Conservation (phyloP, 2,888 invertebrate species). For the Caenorhabditis sulstoni region DNA sequence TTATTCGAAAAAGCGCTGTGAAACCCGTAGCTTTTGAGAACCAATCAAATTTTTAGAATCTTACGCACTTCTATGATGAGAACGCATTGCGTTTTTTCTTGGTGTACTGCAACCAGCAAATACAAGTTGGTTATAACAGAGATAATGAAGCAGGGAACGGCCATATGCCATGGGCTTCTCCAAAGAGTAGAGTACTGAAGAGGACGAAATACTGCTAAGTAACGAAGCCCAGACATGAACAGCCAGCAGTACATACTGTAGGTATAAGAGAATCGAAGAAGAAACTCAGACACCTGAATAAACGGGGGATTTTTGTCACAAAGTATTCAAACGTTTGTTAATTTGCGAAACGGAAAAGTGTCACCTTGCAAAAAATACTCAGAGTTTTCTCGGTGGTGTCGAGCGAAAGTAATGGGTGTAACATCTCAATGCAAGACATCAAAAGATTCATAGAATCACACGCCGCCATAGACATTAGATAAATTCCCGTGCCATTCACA, state of each 20-base stretch:
- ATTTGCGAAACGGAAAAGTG: not conserved
- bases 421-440: slow-evolving; percentile 63
- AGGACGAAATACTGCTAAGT: slow-evolving; percentile 68
- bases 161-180: slow-evolving; percentile 58
- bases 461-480: slow-evolving; percentile 71
- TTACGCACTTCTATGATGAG: slow-evolving; percentile 63
- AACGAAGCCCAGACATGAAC: slow-evolving; percentile 75
- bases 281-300: slow-evolving; percentile 67
- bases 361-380: not conserved
- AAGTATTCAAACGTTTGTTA: too few species aligned
- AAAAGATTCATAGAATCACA: slow-evolving; percentile 69
- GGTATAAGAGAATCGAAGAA: slow-evolving; percentile 68
- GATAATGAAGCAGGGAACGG: slow-evolving; percentile 49
- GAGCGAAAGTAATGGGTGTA: slow-evolving; percentile 15
- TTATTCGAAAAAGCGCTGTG: too few species aligned
- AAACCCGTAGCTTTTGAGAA: too few species aligned
- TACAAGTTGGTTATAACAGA: slow-evolving; percentile 65
- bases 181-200: slow-evolving; percentile 64
- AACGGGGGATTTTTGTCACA: too few species aligned
- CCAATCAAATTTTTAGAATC: too few species aligned
- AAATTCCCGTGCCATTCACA: slow-evolving; percentile 53
- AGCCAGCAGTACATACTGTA: slow-evolving; percentile 76
- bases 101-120: slow-evolving; percentile 57
- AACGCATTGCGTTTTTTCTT: slow-evolving; percentile 51
- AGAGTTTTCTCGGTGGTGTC: slow-evolving; percentile 2